These are phyloP conservation scores for Rousettus madagascariensis DNA, from an alignment of 2,797 vertebrate genomes.

Conservation along the genomic window DNA sequence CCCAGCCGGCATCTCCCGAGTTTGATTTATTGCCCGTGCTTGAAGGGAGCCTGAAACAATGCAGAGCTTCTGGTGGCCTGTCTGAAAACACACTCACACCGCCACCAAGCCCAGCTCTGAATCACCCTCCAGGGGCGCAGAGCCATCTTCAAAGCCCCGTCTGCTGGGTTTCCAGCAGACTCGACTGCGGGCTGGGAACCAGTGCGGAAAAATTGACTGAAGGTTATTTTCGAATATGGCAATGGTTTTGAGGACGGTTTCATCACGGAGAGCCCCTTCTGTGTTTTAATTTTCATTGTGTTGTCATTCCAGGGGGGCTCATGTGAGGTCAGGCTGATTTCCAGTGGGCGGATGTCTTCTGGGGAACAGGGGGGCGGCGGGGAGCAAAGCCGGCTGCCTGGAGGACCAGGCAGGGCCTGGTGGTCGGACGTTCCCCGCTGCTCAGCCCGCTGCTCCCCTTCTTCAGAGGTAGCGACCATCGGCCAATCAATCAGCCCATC, in stretches of 20 bases:
- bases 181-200: not conserved
- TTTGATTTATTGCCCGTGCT: constrained; percentile 84
- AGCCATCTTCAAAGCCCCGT: constrained; percentile 41
- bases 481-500: rapidly evolving
- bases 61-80: not conserved
- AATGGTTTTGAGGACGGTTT: not conserved
- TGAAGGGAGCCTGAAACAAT: constrained; percentile 83
- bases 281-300: constrained; percentile 4
- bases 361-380: not conserved
- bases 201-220: not conserved
- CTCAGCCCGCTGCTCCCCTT: not conserved
- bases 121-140: not conserved
- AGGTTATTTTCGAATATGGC: not conserved
- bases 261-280: not conserved
- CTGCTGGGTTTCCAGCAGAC: not conserved
- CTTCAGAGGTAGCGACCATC: not conserved
- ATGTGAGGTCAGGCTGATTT: not conserved
- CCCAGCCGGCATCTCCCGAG: constrained; percentile 74
- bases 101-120: constrained; percentile 3
- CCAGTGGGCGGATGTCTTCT: rapidly evolving
- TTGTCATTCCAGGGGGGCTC: not conserved
- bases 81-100: constrained; percentile 39
- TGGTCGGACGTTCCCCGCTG: too few relatives aligned
- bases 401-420: not conserved
- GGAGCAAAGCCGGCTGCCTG: not conserved